A percentile compares a stretch with the other conserved stretches of the same genome.
Evolutionary conservation across 2,888 invertebrate species (phyloP).

Genomic region (Leptogaster cylindrica): DNA sequence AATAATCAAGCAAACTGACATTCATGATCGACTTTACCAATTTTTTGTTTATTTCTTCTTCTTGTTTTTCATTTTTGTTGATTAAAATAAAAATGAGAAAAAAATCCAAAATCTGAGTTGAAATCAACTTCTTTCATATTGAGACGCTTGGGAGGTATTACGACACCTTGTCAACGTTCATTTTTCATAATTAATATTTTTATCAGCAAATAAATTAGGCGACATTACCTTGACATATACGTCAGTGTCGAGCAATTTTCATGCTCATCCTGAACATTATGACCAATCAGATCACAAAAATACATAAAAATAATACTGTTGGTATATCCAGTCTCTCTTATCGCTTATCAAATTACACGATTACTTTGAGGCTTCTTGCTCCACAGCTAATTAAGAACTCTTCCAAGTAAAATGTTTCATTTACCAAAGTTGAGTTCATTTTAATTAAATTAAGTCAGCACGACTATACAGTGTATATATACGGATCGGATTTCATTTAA

Average conservation of each 20-base stretch:
- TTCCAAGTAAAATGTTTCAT: neutral
- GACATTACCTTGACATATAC: constrained; percentile 32
- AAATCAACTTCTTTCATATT: neutral
- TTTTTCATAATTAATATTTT: constrained; percentile 38
- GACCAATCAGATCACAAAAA: constrained; percentile 9
- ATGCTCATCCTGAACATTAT: neutral
- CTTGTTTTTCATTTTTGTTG: no score
- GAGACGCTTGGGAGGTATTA: constrained; percentile 26
- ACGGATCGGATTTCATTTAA: no score
- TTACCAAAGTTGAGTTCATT: neutral
- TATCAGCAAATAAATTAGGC: constrained; percentile 32
- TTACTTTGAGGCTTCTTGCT: neutral
- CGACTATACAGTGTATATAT: no score
- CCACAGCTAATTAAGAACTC: constrained; percentile 28
- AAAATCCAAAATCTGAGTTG: neutral
- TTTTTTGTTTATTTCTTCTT: no score
- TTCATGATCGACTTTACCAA: constrained; percentile 39
- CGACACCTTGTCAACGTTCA: constrained; percentile 24
- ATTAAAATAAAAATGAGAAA: constrained; percentile 7
- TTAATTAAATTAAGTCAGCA: no score
- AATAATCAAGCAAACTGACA: constrained; percentile 29
- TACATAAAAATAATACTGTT: no score
- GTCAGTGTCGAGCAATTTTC: constrained; percentile 1
- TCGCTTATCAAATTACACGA: constrained; percentile 17
- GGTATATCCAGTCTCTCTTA: no score